phyloP scores from a whole-genome alignment of 2,113 vertebrate species.

The Chauna torquata region DNA sequence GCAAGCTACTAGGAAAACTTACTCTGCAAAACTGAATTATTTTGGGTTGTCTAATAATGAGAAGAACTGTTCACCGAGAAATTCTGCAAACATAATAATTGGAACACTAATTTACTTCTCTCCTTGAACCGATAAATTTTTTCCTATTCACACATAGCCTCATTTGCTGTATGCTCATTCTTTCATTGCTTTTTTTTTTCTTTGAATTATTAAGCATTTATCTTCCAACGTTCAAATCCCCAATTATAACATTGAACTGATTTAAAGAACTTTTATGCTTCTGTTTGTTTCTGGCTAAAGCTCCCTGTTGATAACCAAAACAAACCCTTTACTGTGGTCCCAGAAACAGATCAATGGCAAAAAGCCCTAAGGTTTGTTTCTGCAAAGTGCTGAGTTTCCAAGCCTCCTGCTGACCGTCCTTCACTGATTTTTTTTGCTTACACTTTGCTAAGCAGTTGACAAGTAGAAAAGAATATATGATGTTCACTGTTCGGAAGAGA shows the following conservation, averaged over 20 bases:
- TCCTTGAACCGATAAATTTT: constrained; percentile 36
- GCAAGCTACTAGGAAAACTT: not conserved
- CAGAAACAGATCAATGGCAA: not conserved
- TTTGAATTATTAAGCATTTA: constrained; percentile 52
- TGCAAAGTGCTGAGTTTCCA: not conserved
- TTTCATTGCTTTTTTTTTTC: not conserved
- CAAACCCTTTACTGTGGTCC: not conserved
- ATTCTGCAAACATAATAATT: constrained; percentile 55
- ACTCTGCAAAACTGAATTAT: constrained; percentile 14
- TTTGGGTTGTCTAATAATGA: constrained; percentile 25
- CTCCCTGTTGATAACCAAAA: constrained; percentile 7
- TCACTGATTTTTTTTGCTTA: not conserved
- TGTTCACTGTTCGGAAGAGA: not conserved
- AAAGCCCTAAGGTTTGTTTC: not conserved
- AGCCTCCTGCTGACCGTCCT: not conserved
- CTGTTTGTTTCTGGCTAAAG: constrained; percentile 17
- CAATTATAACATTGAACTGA: constrained; percentile 27
- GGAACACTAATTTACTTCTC: constrained; percentile 48
- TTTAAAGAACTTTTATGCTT: constrained; percentile 12
- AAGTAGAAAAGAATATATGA: not conserved
- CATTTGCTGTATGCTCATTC: not conserved
- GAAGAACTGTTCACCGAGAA: constrained; percentile 43
- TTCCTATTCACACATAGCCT: constrained; percentile 24
- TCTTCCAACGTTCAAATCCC: constrained; percentile 16
- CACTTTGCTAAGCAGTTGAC: not conserved